Conservation (phyloP, 2,797 vertebrate genomes). For the Macropus fuliginosus region DNA sequence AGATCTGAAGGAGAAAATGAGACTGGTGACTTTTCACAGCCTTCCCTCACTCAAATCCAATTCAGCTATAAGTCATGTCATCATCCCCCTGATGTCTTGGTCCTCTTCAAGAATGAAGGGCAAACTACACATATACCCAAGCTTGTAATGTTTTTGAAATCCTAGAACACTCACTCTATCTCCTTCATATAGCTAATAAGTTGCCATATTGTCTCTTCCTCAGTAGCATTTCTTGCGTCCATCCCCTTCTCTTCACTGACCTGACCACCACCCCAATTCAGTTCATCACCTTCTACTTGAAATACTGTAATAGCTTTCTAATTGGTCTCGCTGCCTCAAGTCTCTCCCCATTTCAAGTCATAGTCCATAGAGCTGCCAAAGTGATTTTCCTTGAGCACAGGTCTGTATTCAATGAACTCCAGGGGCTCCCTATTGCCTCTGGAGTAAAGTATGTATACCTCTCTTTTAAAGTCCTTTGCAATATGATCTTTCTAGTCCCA, state of each 20-base stretch:
- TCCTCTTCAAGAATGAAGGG: no score
- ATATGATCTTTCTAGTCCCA: not conserved
- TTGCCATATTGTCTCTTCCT: constrained; percentile 15
- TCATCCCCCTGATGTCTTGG: no score
- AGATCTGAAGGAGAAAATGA: no score
- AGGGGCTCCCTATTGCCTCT: not conserved
- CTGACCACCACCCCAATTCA: not conserved
- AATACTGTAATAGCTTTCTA: not conserved
- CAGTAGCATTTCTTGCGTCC: not conserved
- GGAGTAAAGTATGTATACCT: not conserved
- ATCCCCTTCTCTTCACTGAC: not conserved
- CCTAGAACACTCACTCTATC: not conserved
- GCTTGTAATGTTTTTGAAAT: not conserved
- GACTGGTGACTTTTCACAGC: no score
- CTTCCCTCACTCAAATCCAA: no score
- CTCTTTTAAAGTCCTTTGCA: not conserved
- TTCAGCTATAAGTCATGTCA: no score
- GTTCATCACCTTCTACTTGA: not conserved
- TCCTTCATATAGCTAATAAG: not conserved
- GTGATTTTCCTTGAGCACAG: not conserved
- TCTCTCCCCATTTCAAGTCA: not conserved
- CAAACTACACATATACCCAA: not conserved
- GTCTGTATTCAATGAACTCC: not conserved
- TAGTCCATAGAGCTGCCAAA: not conserved
- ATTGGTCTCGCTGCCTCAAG: not conserved